A percentile compares a stretch with the other conserved stretches of the same genome.
phyloP scores from a whole-genome alignment of 2,888 invertebrate genomes.

The Eucera pruinosa region DNA sequence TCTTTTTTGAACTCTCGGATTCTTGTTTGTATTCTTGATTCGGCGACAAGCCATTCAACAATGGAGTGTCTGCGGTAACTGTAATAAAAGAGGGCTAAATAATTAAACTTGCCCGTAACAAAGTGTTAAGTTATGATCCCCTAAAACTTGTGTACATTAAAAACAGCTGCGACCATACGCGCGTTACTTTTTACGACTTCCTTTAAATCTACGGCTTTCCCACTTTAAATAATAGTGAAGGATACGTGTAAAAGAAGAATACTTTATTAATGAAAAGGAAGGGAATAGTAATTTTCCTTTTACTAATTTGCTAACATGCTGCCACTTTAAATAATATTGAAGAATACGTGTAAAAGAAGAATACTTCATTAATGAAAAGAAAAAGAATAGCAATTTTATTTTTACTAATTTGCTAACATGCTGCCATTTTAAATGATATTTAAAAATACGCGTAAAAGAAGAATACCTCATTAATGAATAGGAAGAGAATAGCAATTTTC shows the following conservation, averaged over 20 bases:
- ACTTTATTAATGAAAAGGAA: too few species aligned
- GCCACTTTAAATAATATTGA: too few species aligned
- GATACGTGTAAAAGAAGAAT: background rate
- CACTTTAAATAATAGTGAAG: background rate
- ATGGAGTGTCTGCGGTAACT: conserved; percentile 62
- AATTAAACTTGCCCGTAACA: background rate
- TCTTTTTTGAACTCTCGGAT: conserved; percentile 52
- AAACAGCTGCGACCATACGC: conserved; percentile 31
- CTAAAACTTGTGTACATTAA: conserved; percentile 5
- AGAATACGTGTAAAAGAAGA: too few species aligned
- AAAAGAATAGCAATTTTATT: background rate
- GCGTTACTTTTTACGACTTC: conserved; percentile 26
- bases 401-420: conserved; percentile 5
- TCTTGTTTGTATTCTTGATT: conserved; percentile 65
- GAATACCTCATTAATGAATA: background rate
- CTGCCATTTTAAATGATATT: background rate
- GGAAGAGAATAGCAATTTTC: background rate
- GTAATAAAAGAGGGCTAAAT: conserved; percentile 39
- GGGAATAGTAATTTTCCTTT: background rate
- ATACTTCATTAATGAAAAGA: too few species aligned
- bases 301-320: too few species aligned
- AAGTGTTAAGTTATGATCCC: conserved; percentile 15
- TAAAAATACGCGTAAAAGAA: background rate
- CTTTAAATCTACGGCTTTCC: conserved; percentile 21
- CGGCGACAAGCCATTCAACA: conserved; percentile 54